Conservation (phyloP, 2,113 vertebrate species). For the Alethe castanea region DNA sequence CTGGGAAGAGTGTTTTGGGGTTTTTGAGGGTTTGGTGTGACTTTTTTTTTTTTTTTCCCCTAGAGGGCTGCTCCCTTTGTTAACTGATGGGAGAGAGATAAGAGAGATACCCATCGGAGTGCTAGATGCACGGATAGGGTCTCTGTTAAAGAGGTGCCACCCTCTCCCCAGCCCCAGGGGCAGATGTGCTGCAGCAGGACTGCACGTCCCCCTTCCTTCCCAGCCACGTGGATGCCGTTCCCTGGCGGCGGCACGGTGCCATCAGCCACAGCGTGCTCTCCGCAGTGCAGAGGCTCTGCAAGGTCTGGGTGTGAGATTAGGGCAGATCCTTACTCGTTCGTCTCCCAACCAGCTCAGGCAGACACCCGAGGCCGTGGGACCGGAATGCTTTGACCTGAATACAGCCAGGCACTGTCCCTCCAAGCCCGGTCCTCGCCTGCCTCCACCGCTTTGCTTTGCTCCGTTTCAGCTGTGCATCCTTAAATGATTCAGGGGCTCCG, state of each 20-base stretch:
- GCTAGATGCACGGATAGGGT: neutral
- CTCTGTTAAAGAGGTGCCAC: neutral
- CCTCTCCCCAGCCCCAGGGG: neutral
- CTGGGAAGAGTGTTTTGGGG: neutral
- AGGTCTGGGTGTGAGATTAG: neutral
- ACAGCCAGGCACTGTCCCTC: neutral
- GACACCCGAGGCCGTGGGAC: neutral
- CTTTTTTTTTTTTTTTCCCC: accelerated
- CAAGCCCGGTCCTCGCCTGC: neutral
- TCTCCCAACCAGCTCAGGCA: neutral
- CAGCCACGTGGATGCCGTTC: neutral
- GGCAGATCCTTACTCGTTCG: neutral
- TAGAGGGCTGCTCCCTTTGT: neutral
- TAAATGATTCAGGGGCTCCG: neutral
- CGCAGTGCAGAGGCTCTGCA: neutral
- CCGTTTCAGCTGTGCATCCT: slow-evolving; percentile 16
- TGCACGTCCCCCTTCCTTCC: neutral
- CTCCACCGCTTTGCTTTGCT: neutral
- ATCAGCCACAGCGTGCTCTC: neutral
- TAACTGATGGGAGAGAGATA: neutral
- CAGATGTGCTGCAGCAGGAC: neutral
- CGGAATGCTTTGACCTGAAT: neutral
- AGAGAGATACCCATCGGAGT: neutral
- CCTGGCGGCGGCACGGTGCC: neutral
- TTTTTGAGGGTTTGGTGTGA: neutral